Conservation (phyloP, 2,113 vertebrate genomes). For the Gasterosteus aculeatus region DNA sequence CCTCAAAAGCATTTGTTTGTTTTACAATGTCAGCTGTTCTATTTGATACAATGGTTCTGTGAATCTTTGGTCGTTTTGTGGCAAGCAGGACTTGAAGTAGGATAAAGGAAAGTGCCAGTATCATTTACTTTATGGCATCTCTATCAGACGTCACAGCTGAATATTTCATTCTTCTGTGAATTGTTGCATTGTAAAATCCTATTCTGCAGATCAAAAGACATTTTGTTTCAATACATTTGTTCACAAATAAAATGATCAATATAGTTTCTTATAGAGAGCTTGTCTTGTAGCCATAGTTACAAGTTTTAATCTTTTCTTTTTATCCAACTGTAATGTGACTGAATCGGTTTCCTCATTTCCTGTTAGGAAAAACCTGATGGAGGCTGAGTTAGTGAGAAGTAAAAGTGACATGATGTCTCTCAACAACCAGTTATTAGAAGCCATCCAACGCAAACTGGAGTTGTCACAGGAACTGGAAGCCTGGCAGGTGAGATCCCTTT, state of each 20-base stretch:
- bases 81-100: background rate
- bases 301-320: background rate
- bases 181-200: too few relatives aligned
- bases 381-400: slow-evolving; percentile 82
- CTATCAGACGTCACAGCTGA: background rate
- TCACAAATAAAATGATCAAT: too few relatives aligned
- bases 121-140: background rate
- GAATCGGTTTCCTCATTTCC: slow-evolving; percentile 12
- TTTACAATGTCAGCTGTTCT: background rate
- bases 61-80: background rate
- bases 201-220: too few relatives aligned
- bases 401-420: slow-evolving; percentile 82
- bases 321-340: slow-evolving; percentile 14
- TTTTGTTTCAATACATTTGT: too few relatives aligned
- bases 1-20: background rate
- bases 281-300: background rate
- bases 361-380: slow-evolving; percentile 85
- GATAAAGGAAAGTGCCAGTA: background rate
- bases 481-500: slow-evolving; percentile 83
- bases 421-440: slow-evolving; percentile 88
- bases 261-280: background rate
- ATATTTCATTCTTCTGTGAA: too few relatives aligned
- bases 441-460: slow-evolving; percentile 86
- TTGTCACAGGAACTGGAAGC: slow-evolving; percentile 88
- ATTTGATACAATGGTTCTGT: background rate